These are phyloP conservation scores for Suillia variegata DNA, from an alignment of 2,888 invertebrate genomes.

Conservation along the genomic window DNA sequence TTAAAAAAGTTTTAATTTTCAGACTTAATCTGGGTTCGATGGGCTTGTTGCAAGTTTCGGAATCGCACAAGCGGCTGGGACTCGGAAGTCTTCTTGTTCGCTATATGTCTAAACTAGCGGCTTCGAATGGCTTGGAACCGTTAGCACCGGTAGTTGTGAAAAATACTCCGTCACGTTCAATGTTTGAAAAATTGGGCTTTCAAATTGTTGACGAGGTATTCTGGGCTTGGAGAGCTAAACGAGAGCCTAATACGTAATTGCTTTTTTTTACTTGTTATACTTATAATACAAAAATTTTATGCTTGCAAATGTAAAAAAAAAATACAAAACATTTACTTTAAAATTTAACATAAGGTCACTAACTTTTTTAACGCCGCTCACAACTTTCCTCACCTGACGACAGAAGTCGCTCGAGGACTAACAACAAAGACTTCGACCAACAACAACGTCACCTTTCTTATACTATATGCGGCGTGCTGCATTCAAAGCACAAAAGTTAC, in stretches of 20 bases:
- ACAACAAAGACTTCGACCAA: too few species aligned
- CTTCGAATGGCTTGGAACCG: constrained; percentile 21
- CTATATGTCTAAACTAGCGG: constrained; percentile 24
- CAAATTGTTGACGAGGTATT: constrained; percentile 23
- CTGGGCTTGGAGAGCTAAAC: constrained; percentile 10
- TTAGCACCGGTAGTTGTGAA: constrained; percentile 27
- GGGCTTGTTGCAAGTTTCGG: constrained; percentile 29
- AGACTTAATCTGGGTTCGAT: constrained; percentile 26
- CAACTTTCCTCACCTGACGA: too few species aligned
- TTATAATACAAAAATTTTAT: too few species aligned
- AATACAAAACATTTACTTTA: too few species aligned
- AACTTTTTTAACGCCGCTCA: too few species aligned
- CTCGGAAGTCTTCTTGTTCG: constrained; percentile 27
- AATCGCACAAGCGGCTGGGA: constrained; percentile 25
- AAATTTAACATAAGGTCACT: too few species aligned
- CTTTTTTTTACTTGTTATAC: too few species aligned
- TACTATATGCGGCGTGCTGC: too few species aligned
- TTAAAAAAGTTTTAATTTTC: background rate
- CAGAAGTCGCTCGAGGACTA: too few species aligned
- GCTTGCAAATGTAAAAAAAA: too few species aligned
- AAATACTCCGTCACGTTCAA: constrained; percentile 23
- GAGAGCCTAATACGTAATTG: background rate
- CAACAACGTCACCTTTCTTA: too few species aligned
- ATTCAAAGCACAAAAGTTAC: too few species aligned
- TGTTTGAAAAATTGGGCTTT: constrained; percentile 35